Percentiles rank a stretch among this genome's conserved stretches.
These are phyloP conservation scores for Oryzias celebensis DNA, from an alignment of 2,113 vertebrate species.

Conservation along the genomic window DNA sequence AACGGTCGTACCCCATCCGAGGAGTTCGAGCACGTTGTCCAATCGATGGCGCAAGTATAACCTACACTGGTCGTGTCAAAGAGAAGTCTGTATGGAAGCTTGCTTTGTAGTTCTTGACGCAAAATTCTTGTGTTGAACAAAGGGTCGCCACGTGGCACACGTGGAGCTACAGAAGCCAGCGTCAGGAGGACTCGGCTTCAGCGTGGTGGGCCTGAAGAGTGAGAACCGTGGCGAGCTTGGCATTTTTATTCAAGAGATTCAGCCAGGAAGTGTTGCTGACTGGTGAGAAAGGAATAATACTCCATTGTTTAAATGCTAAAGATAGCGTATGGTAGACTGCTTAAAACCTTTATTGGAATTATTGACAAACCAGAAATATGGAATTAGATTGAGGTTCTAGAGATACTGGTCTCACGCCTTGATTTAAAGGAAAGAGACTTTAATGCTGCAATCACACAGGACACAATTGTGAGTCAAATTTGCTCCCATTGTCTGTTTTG, in stretches of 20 bases:
- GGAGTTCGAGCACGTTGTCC: conserved; percentile 85
- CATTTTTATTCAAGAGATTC: conserved; percentile 95
- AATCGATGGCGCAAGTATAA: conserved; percentile 90
- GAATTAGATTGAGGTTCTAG: no score
- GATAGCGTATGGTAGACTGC: no score
- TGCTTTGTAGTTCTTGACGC: no score
- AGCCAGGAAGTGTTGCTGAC: conserved; percentile 87
- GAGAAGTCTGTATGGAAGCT: no score
- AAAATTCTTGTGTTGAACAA: conserved; percentile 10
- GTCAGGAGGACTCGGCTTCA: conserved; percentile 90
- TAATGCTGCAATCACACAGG: no score
- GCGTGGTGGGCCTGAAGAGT: conserved; percentile 91
- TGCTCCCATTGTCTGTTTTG: no score
- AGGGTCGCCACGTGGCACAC: conserved; percentile 87
- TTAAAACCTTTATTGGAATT: no score
- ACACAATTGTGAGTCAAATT: no score
- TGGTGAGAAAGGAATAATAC: conserved; percentile 72
- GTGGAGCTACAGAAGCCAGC: conserved; percentile 87
- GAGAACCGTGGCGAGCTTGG: conserved; percentile 92
- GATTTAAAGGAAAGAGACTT: no score
- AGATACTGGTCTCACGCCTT: no score
- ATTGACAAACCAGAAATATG: no score
- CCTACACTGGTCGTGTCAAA: background rate
- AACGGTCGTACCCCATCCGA: conserved; percentile 80
- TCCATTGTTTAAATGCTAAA: background rate